Evolutionary conservation across 1,140 invertebrate species (phyloP), one percentile per base, ranked within the genome.

Genomic region (Rhynchophorus ferrugineus): DNA sequence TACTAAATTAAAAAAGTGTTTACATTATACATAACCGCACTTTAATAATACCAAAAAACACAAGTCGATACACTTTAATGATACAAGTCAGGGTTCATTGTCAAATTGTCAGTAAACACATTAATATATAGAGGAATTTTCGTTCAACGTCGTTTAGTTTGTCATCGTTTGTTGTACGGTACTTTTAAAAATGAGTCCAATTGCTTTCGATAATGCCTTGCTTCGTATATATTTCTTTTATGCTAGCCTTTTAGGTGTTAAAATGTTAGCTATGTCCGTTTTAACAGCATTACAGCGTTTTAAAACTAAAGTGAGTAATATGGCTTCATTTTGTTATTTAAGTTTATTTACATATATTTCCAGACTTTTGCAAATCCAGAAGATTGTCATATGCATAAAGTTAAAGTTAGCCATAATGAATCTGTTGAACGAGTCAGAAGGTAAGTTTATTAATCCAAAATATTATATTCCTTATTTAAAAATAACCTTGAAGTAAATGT

Each of bases 201-300:
- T 18, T n/a, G 33, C 51, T 11, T 44, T 49, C 21, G 24, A 62
- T 13, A 76, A 75, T 57, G 68, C 68, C 18, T 64, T 78, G 11
- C 72, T 81, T 37, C 66, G 69, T 44, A 62, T 69, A 35, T 83
- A 76, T 56, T 69, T 71, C 1, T 81, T 80, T 60, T 83, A 79
- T 72, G 59, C 71, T 11, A 71, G 67, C 22, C 57, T 83, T n/a
- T 58, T 84, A 44, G 71, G 75, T 1, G 13, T 84, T 0, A 85
- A 85, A 70, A 69, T 80, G 46, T 19, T 83, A 20, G 13, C 60
- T 0, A 81, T 85, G 80, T 58, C 68, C 5, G 1, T 70, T 3
- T 59, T 82, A 3, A 85, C 82, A 0, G 74, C 53, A 0, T 39
- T 65, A 1, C 68, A 75, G 36, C 69, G 83, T 41, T 71, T 80